Evolutionary conservation across 2,797 vertebrate species (phyloP).

Genomic region (Eospalax fontanierii): DNA sequence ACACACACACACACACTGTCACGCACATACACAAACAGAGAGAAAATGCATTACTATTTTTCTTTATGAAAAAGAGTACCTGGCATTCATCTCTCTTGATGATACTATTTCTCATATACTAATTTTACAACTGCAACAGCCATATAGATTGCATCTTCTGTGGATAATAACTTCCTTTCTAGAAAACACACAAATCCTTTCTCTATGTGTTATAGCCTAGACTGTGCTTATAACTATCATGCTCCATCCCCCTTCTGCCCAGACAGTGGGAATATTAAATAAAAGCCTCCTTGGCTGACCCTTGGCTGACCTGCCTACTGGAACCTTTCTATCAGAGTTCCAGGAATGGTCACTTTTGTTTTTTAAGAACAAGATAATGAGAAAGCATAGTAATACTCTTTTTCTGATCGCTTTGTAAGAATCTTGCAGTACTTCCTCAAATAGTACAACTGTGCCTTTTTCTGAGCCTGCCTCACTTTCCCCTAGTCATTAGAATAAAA

Average conservation of each 20-base stretch:
- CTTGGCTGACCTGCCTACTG: conserved; percentile 69
- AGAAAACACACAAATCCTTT: conserved; percentile 19
- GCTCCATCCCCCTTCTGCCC: background rate
- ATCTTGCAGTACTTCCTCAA: background rate
- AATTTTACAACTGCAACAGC: conserved; percentile 26
- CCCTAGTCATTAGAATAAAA: background rate
- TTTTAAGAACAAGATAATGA: conserved; percentile 64
- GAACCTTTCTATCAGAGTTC: conserved; percentile 77
- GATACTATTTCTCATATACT: background rate
- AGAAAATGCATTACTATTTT: background rate
- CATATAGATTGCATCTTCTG: background rate
- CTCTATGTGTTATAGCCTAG: background rate
- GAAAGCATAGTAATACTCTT: conserved; percentile 31
- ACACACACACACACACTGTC: background rate
- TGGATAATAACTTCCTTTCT: background rate
- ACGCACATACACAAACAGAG: background rate
- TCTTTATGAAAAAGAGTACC: conserved; percentile 27
- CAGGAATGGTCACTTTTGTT: conserved; percentile 70
- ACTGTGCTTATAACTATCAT: conserved; percentile 27
- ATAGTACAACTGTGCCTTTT: background rate
- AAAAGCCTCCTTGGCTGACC: conserved; percentile 67
- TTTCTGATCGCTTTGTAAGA: conserved; percentile 12
- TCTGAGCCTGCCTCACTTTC: background rate
- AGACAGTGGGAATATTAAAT: conserved; percentile 18
- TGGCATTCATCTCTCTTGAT: background rate